Evolutionary conservation across 2,888 invertebrate genomes (phyloP).

Genomic region (Carabus problematicus): DNA sequence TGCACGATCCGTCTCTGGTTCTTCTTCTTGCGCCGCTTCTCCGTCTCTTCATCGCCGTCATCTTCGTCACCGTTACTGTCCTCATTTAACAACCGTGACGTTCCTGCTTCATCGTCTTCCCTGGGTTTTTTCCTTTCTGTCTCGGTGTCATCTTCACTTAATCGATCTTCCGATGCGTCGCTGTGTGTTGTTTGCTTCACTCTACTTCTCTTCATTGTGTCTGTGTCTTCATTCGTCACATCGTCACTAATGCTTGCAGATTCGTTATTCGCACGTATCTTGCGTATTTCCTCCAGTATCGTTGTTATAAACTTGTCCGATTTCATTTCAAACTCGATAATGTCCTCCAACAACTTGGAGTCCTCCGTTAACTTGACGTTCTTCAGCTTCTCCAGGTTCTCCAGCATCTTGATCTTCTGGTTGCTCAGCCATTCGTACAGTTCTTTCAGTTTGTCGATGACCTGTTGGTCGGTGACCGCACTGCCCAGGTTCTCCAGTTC

Average conservation of each 20-base stretch:
- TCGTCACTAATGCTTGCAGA: too few species aligned
- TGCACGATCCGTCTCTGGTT: slow-evolving; percentile 54
- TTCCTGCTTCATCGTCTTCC: slow-evolving; percentile 27
- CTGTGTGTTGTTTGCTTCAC: too few species aligned
- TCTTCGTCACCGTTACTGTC: slow-evolving; percentile 35
- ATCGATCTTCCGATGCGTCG: not conserved
- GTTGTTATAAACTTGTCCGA: slow-evolving; percentile 30
- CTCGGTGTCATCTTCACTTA: slow-evolving; percentile 26
- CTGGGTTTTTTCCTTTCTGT: slow-evolving; percentile 36
- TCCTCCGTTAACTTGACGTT: slow-evolving; percentile 29
- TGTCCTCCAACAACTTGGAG: slow-evolving; percentile 31
- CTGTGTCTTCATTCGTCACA: too few species aligned
- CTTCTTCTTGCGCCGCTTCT: slow-evolving; percentile 49
- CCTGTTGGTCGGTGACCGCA: slow-evolving; percentile 19
- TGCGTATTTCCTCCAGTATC: slow-evolving; percentile 30
- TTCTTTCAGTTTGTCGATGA: slow-evolving; percentile 29
- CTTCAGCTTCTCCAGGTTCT: slow-evolving; percentile 35
- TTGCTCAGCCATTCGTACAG: slow-evolving; percentile 31
- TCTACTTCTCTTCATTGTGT: not conserved
- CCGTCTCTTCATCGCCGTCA: slow-evolving; percentile 44
- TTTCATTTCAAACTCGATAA: slow-evolving; percentile 35
- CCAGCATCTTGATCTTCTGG: slow-evolving; percentile 34
- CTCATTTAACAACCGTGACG: slow-evolving; percentile 29
- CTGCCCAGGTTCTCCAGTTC: slow-evolving; percentile 34
- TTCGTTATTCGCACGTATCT: slow-evolving; percentile 35